Percentiles rank a stretch among this genome's conserved stretches.
phyloP scores from a whole-genome alignment of 2,797 vertebrate genomes.

The Todus mexicanus region DNA sequence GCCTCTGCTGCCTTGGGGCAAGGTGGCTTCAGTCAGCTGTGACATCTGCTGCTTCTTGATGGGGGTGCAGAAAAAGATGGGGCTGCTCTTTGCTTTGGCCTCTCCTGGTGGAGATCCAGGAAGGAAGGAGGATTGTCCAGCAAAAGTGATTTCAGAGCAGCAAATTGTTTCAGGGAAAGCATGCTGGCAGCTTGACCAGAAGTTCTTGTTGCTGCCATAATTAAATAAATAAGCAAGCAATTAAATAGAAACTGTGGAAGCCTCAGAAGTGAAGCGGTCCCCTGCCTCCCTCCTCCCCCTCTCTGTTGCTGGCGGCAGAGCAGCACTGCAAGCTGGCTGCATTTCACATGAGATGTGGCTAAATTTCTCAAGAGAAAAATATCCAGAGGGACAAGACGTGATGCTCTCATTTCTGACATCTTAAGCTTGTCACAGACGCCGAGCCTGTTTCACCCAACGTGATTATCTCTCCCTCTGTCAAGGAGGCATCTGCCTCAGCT shows the following conservation, averaged over 20 bases:
- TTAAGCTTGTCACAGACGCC: not conserved
- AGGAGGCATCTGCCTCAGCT: constrained; percentile 30
- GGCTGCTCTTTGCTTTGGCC: not conserved
- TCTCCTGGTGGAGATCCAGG: not conserved
- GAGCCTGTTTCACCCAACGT: constrained; percentile 3
- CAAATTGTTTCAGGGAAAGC: not conserved
- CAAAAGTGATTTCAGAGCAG: not conserved
- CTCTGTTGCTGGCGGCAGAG: not conserved
- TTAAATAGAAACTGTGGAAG: not conserved
- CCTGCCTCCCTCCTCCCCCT: not conserved
- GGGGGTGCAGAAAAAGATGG: not conserved
- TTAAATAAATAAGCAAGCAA: constrained; percentile 17
- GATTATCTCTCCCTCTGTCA: constrained; percentile 2
- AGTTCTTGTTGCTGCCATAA: not conserved
- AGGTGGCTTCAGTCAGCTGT: not conserved
- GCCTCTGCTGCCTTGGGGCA: not conserved
- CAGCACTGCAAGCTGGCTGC: not conserved
- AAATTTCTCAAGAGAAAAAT: not conserved
- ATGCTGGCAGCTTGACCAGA: not conserved
- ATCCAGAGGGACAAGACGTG: not conserved
- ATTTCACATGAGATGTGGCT: not conserved
- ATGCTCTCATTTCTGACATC: constrained; percentile 12
- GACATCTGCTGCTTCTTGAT: not conserved
- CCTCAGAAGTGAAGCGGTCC: not conserved
- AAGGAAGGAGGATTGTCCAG: not conserved